These are phyloP conservation scores for Sebastes fasciatus DNA, from an alignment of 2,113 vertebrate genomes.

Conservation along the genomic window DNA sequence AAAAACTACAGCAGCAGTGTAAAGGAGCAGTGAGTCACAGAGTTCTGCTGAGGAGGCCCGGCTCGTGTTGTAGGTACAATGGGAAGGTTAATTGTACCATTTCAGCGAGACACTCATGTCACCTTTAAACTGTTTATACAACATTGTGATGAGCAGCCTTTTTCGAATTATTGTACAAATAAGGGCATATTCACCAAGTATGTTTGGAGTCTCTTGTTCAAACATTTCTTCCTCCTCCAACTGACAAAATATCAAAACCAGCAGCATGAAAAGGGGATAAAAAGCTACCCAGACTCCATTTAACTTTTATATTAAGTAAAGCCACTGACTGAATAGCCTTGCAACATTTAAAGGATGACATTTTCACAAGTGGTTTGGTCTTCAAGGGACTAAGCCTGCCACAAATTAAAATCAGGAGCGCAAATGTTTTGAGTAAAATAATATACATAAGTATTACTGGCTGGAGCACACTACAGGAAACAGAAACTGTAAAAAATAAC, in stretches of 20 bases:
- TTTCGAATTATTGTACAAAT: conserved; percentile 17
- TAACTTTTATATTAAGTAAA: neutral
- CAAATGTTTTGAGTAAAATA: neutral
- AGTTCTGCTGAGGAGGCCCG: conserved; percentile 1
- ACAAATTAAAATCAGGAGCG: neutral
- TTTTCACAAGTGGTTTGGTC: neutral
- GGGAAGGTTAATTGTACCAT: neutral
- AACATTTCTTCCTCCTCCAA: neutral
- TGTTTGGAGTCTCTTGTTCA: neutral
- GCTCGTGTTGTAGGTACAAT: neutral
- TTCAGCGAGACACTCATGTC: neutral
- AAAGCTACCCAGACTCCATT: neutral
- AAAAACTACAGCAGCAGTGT: neutral
- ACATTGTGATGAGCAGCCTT: neutral
- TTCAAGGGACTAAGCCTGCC: neutral
- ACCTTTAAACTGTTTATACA: conserved; percentile 22
- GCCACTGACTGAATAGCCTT: neutral
- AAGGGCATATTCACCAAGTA: neutral
- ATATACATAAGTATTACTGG: neutral
- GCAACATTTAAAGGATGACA: neutral
- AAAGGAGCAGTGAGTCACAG: conserved; percentile 22
- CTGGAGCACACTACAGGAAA: neutral
- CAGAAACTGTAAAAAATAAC: neutral
- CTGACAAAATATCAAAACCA: neutral
- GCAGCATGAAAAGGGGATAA: neutral